A percentile compares a stretch with the other conserved stretches of the same genome.
phyloP scores from a whole-genome alignment of 2,113 vertebrate species.

The Chamaea fasciata region DNA sequence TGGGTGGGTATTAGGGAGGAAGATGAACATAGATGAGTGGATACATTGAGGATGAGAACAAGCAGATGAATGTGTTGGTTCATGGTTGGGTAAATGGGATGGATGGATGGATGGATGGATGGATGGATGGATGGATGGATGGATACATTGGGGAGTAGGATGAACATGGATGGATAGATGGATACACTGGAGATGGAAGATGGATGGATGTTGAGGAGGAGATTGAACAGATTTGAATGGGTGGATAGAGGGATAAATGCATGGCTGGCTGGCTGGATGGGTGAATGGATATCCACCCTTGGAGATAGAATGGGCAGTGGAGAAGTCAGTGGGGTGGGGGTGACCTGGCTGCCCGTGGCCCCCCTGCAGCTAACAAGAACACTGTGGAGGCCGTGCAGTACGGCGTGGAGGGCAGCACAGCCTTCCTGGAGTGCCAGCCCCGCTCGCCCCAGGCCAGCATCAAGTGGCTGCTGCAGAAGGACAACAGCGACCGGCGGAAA shows the following conservation, averaged over 20 bases:
- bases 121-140: too few species aligned
- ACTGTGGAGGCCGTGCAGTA: slow-evolving; percentile 88
- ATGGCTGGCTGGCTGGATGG: background rate
- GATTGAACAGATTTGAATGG: background rate
- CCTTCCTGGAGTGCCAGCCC: slow-evolving; percentile 95
- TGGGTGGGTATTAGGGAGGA: background rate
- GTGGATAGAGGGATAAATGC: background rate
- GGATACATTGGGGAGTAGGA: too few species aligned
- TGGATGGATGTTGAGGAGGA: background rate
- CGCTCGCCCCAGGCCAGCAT: slow-evolving; percentile 90
- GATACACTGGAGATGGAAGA: too few species aligned
- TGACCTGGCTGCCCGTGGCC: background rate
- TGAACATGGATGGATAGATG: background rate
- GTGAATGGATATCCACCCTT: background rate
- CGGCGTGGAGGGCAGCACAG: slow-evolving; percentile 91
- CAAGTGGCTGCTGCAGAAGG: slow-evolving; percentile 95
- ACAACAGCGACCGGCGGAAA: slow-evolving; percentile 91
- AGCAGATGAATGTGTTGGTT: background rate
- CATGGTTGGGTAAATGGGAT: background rate
- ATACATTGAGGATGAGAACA: background rate
- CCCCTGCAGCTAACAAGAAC: slow-evolving; percentile 86
- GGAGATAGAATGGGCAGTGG: background rate
- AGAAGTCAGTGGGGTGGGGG: background rate
- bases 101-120: background rate
- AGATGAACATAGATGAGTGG: too few species aligned